Evolutionary conservation across 1,140 invertebrate genomes (phyloP), one percentile per base, ranked within the genome.

Genomic region (Apolygus lucorum): DNA sequence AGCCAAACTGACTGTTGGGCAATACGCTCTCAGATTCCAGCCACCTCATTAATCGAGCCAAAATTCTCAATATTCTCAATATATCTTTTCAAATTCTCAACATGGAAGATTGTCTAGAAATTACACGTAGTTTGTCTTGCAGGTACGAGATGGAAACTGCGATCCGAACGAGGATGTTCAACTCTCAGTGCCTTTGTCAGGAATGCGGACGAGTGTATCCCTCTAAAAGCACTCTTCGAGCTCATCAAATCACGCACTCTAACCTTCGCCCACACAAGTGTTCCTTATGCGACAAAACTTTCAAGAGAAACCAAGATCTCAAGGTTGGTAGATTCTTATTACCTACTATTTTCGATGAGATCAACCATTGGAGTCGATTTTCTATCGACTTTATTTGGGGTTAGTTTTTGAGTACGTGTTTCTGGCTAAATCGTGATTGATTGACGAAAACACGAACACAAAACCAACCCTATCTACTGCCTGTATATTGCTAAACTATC

Each of bases 241-340:
- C 86, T 14, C 88, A 90, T 77, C 87, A 84, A 74, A 85, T 90
- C 69, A 87, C 87, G 2, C 88, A 90, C 73, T 88, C 87, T 66
- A 83, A 85, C 74, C 78, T 87, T 54, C 80, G 87, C 71, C 87
- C 88, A 0, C 87, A 88, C 73, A 83, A 86, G 54, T 90, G 88
- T 78, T 82, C 84, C 62, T 77, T 87, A 42, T 89, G 88, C 77
- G 85, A 88, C 75, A 90, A 89, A 78, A 87, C 84, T 14, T 90
- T 90, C 73, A 90, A 90, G 76, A 81, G 87, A 67, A 89, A 88
- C 78, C 87, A 89, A 77, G 87, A 89, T 78, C 79, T 90, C 69
- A 89, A 89, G 79, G 85, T 85, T 78, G 76, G 59, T 68, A 66
- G 8, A 28, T 65, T 63, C n/a, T n/a, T 59, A 62, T 24, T 22